Base-by-base conservation (phyloP, 2,113 vertebrate species). In the Tetrao urogallus region DNA sequence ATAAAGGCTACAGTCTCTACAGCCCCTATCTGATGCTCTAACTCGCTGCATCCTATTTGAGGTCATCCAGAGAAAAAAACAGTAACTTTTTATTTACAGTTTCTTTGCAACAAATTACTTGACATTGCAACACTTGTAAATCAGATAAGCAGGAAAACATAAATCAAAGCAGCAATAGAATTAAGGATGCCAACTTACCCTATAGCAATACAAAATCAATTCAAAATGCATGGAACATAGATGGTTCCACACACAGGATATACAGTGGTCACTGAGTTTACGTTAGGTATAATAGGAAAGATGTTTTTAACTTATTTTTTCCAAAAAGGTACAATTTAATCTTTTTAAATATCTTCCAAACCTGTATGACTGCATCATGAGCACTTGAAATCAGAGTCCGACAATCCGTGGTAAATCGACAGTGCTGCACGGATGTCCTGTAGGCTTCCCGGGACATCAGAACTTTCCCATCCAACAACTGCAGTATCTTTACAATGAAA, bases 331-430 rank as follows among this genome's bases (percentile, higher is more conserved):
- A 63, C 22, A 52, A 43, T 24, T 52, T 40, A 61, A 70, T 54
- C 6, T 70, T 70, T 67, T 42, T 0, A 65, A 95, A 8, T 70
- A 45, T 82, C 52, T 32, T 27, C 60, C 97, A 92, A 91, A 99
- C 99, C 98, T 99, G 97, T 91, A 99, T 96, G 70, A 97, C 97
- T 73, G 98, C 91, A 63, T 99, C 98, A 93, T 99, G 99, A 5
- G 99, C 99, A 80, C 98, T 99, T 30, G 98, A 98, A 97, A 99
- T 94, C 9, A 99, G 98, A 2, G 94, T 98, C 79, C 97, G 98
- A 82, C 98, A 98, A 7, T 98, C 97, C 2, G 93, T 92, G 67
- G 98, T 98, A 96, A 99, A 99, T 81, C 83, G 98, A 80, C 99
- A 98, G 28, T 98, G 98, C 50, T 98, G 98, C 36, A 99, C 98